Percentiles rank a stretch among this genome's conserved stretches.
These are phyloP conservation scores for Ptychochromis oligacanthus DNA, from an alignment of 2,113 vertebrate species.

Conservation along the genomic window DNA sequence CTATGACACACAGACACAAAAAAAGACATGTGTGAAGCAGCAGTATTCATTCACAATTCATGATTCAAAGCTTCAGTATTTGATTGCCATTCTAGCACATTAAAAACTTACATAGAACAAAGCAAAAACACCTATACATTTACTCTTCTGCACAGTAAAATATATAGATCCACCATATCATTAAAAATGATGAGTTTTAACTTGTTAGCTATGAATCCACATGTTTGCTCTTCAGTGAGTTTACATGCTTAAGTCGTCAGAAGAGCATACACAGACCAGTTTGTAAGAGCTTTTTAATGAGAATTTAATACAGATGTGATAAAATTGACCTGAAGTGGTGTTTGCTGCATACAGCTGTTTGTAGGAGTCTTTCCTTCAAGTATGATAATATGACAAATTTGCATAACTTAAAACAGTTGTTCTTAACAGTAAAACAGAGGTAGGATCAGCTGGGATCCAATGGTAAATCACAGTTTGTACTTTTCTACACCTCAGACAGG, in stretches of 20 bases:
- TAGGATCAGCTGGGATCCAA: not conserved
- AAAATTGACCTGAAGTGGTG: not conserved
- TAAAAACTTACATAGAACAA: not conserved
- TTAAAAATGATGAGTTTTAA: not conserved
- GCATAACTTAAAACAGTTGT: not conserved
- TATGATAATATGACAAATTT: not conserved
- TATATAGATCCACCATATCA: not conserved
- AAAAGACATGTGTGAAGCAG: not conserved
- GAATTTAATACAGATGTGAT: not conserved
- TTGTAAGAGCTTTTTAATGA: not conserved
- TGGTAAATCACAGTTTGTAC: not conserved
- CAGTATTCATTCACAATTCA: not conserved
- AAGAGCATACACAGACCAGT: not conserved
- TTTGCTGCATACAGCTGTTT: not conserved
- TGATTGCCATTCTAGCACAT: not conserved
- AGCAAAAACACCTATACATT: not conserved
- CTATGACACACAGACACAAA: slow-evolving; percentile 71
- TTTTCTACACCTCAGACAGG: not conserved
- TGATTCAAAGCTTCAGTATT: not conserved
- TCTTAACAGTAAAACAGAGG: not conserved
- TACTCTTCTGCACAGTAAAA: not conserved
- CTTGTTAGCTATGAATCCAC: not conserved
- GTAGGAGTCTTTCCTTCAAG: not conserved
- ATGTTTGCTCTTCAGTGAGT: not conserved
- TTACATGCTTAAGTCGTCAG: not conserved